Percentiles rank a stretch among this genome's conserved stretches.
phyloP scores from a whole-genome alignment of 2,113 vertebrate genomes.

The Cheilinus undulatus region DNA sequence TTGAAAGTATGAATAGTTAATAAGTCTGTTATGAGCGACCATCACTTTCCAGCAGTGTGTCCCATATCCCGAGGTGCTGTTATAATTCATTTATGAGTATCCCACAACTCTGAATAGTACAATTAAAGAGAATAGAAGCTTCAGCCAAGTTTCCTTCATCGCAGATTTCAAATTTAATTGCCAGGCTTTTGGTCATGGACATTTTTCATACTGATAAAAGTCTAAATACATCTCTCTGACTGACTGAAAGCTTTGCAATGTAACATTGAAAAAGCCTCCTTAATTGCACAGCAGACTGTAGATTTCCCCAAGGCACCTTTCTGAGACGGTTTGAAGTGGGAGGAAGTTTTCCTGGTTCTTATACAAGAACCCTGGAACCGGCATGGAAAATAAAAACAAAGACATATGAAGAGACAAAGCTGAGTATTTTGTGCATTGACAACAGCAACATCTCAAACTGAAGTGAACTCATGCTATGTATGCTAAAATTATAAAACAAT shows the following conservation, averaged over 20 bases:
- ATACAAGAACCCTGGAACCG: not conserved
- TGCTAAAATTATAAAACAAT: not conserved
- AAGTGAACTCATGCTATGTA: not conserved
- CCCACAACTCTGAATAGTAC: conserved; percentile 48
- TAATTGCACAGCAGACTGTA: conserved; percentile 17
- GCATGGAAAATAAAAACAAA: conserved; percentile 12
- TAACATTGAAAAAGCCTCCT: conserved; percentile 8
- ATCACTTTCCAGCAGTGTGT: conserved; percentile 49
- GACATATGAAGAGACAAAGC: not conserved
- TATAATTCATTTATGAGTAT: conserved; percentile 66
- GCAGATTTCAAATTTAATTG: conserved; percentile 41
- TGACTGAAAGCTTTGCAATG: conserved; percentile 34
- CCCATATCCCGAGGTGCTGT: conserved; percentile 50
- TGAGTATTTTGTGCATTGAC: not conserved
- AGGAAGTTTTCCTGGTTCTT: not conserved
- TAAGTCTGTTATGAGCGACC: conserved; percentile 57
- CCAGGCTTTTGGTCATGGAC: conserved; percentile 28
- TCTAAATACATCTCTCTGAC: conserved; percentile 18
- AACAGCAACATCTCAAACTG: not conserved
- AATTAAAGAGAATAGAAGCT: conserved; percentile 59
- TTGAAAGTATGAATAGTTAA: conserved; percentile 75
- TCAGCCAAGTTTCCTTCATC: conserved; percentile 25
- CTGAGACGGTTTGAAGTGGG: not conserved
- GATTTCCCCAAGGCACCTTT: conserved; percentile 14
- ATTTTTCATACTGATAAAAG: conserved; percentile 33